Base-by-base conservation (phyloP, 2,113 vertebrate species). In the Chunga burmeisteri region DNA sequence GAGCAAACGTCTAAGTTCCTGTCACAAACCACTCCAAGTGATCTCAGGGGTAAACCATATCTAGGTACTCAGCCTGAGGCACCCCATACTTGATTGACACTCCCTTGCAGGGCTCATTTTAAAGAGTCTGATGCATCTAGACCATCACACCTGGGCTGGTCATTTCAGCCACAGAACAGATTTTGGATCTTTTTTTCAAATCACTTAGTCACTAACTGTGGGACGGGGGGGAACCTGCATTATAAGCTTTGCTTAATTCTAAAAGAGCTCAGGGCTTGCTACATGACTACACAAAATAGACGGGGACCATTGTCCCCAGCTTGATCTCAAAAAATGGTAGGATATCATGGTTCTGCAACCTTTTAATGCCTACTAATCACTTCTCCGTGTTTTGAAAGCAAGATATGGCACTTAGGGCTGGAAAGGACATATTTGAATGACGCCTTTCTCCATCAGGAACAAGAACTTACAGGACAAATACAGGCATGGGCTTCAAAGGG, bases 71-170 rank as follows among this genome's bases (percentile, higher is more conserved):
- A 70, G 16, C 30, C 38, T 53, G 36, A 26, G 53, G 20, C 22
- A 16, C 1, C 0, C 2, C 1, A 6, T 20, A 32, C 21, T 18
- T 34, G 40, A n/a, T 19, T 13, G 40, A 53, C 50, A 1, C 30
- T 25, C 21, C 63, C 9, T 8, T 18, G 10, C 13, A 30, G 2
- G 7, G 49, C 5, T 0, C 19, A 2, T 7, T 12, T 10, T 40
- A 32, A 58, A 42, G 42, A 46, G 29, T 22, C 25, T 26, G 30
- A 44, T 1, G 1, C 36, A 66, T 3, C 7, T 13, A 42, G 32
- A 29, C 8, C 63, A 25, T 36, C 58, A 15, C 0, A 26, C 20
- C 10, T 20, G 18, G 22, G 17, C 38, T 11, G 32, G 15, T 56
- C 29, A 36, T 7, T 36, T 72, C 25, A 36, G 23, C 16, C 20